Conservation (phyloP, 2,888 invertebrate genomes). For the Drosophila kokeensis region DNA sequence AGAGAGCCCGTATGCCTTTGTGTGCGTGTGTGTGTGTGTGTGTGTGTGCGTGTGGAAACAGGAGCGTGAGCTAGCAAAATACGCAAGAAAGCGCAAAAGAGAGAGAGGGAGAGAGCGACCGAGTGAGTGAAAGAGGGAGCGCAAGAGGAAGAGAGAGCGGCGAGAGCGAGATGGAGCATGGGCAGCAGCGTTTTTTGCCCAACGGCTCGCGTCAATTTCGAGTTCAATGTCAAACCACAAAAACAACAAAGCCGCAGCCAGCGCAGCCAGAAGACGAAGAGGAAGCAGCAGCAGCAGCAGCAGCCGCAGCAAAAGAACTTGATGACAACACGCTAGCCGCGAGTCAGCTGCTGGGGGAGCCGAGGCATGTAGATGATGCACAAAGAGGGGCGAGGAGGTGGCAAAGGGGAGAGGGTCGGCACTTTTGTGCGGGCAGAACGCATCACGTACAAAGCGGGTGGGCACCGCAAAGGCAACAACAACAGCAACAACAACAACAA, state of each 20-base stretch:
- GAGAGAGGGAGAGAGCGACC: background rate
- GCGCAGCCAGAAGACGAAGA: background rate
- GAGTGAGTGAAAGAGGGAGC: background rate
- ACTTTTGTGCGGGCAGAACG: constrained; percentile 31
- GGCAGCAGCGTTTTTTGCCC: constrained; percentile 58
- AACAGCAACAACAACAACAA: constrained; percentile 18
- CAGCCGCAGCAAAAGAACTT: constrained; percentile 13
- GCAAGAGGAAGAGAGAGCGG: constrained; percentile 10
- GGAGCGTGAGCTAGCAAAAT: constrained; percentile 28
- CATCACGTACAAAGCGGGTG: constrained; percentile 21
- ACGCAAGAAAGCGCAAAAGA: constrained; percentile 6
- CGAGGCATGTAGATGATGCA: background rate
- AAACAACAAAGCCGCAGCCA: constrained; percentile 34
- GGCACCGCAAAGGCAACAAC: constrained; percentile 18
- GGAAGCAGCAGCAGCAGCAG: background rate
- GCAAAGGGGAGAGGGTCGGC: constrained; percentile 13
- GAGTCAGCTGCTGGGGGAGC: constrained; percentile 3
- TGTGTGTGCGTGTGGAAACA: constrained; percentile 32
- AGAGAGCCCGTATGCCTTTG: constrained; percentile 30
- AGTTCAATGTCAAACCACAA: constrained; percentile 81
- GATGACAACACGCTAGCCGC: constrained; percentile 24
- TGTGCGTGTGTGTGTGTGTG: constrained; percentile 18
- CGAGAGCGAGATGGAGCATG: constrained; percentile 6
- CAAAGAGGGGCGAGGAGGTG: background rate
- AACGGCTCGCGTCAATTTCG: constrained; percentile 76